These are phyloP conservation scores for Clistopyga incitator DNA, from an alignment of 2,888 invertebrate genomes.

Conservation along the genomic window DNA sequence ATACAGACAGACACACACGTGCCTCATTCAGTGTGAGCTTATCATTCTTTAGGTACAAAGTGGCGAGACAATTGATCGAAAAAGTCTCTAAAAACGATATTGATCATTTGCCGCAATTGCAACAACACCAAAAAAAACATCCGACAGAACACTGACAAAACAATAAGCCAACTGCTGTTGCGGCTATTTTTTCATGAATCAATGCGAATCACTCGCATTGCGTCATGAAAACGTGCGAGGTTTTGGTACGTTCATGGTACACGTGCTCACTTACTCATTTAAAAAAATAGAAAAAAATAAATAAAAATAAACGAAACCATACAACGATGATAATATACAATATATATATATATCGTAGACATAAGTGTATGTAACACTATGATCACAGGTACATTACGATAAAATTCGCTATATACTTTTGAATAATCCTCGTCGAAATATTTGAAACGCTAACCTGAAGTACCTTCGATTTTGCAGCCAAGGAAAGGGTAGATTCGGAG, in stretches of 20 bases:
- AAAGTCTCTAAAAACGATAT: conserved; percentile 21
- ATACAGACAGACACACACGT: conserved; percentile 41
- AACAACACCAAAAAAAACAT: conserved; percentile 11
- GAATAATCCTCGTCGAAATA: conserved; percentile 9
- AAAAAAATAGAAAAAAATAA: conserved; percentile 6
- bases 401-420: conserved; percentile 13
- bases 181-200: conserved; percentile 38
- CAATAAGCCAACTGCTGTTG: conserved; percentile 32
- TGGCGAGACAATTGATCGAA: conserved; percentile 37
- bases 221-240: conserved; percentile 31
- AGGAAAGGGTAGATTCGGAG: conserved; percentile 95
- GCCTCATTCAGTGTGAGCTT: conserved; percentile 40
- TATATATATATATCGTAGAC: conserved; percentile 30
- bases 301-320: conserved; percentile 20
- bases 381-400: conserved; percentile 44
- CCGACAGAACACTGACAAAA: conserved; percentile 22
- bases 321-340: conserved; percentile 15
- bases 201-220: conserved; percentile 21
- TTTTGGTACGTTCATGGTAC: conserved; percentile 44
- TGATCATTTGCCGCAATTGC: conserved; percentile 48
- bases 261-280: conserved; percentile 51
- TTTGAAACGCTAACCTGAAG: conserved; percentile 50
- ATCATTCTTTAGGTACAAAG: conserved; percentile 43
- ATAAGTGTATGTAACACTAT: conserved; percentile 23
- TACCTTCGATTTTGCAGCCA: conserved; percentile 88